phyloP scores from a whole-genome alignment of 2,113 vertebrate species.

The Mionectes macconnelli region DNA sequence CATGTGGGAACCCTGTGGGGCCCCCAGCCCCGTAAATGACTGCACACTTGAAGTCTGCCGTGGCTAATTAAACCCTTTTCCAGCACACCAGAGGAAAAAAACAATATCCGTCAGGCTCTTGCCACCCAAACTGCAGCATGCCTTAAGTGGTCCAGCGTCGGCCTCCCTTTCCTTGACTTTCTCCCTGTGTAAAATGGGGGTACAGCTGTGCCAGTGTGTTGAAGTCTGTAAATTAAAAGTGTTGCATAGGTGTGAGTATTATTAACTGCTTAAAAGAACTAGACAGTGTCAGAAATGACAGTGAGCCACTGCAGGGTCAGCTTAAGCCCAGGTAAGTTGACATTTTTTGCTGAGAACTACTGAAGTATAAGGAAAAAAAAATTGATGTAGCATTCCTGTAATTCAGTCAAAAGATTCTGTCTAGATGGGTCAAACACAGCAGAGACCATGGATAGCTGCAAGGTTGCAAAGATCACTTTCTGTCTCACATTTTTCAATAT shows the following conservation, averaged over 20 bases:
- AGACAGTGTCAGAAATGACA: background rate
- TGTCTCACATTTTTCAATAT: background rate
- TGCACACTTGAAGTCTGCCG: background rate
- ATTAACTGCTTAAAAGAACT: constrained; percentile 24
- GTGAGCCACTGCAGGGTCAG: background rate
- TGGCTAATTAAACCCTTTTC: constrained; percentile 36
- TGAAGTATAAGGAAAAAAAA: background rate
- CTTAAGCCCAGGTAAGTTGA: background rate
- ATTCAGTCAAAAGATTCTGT: background rate
- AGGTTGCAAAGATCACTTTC: background rate
- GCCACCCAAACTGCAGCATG: constrained; percentile 34
- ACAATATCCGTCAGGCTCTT: background rate
- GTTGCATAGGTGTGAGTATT: background rate
- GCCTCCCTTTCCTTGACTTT: background rate
- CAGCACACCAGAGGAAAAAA: constrained; percentile 16
- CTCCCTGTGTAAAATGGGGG: background rate
- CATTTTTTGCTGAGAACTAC: background rate
- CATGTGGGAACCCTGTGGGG: background rate
- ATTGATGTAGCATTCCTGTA: background rate
- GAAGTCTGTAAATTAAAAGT: constrained; percentile 9
- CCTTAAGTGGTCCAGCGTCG: background rate
- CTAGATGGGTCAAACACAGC: background rate
- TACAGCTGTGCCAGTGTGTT: background rate
- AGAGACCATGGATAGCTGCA: background rate
- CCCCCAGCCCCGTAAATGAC: background rate